Evolutionary conservation across 2,888 invertebrate species (phyloP), one percentile per base, ranked within the genome.

Genomic region (Notodonta dromedarius): DNA sequence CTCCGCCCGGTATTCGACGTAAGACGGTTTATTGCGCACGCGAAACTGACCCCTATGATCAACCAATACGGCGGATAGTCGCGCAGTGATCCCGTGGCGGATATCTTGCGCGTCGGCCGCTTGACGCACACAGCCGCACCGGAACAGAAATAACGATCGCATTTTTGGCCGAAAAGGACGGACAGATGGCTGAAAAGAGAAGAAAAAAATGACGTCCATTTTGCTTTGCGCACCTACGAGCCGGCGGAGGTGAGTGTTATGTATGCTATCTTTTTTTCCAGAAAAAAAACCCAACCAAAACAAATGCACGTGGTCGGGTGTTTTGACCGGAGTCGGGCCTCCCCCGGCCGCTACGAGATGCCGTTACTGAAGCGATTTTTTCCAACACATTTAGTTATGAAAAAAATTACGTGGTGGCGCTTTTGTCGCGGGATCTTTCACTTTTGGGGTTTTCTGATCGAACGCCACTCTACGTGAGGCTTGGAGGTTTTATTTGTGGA

Each of bases 121-220:
- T 82, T 81, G 83, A 93, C 93, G 87, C 93, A 93, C 93, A 93
- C 93, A 93, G 73, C 82, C 82, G 83, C 87, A 87, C 90, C 93
- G 91, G 91, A 93, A 93, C 93, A 92, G 93, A 94, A 94, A 94
- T 94, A 94, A 94, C 94, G 94, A 94, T 94, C 94, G 94, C 91
- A 91, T 93, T 93, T 93, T 93, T 93, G 93, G 88, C 91, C 88
- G 93, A 93, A 93, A 93, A 93, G 93, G 93, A 93, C 92, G 87
- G 93, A 93, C 90, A 92, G 91, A 93, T 93, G 91, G 91, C 86
- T 91, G 91, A 93, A 93, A 93, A 93, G 93, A 93, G 93, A 93
- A 92, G 93, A 93, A 93, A 93, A 93, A 93, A 93, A 93, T 91
- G 91, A 89, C 93, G 87, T 89, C 92, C 93, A 93, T 93, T 93